These are phyloP conservation scores for Sitta europaea DNA, from an alignment of 2,113 vertebrate genomes.

Conservation along the genomic window DNA sequence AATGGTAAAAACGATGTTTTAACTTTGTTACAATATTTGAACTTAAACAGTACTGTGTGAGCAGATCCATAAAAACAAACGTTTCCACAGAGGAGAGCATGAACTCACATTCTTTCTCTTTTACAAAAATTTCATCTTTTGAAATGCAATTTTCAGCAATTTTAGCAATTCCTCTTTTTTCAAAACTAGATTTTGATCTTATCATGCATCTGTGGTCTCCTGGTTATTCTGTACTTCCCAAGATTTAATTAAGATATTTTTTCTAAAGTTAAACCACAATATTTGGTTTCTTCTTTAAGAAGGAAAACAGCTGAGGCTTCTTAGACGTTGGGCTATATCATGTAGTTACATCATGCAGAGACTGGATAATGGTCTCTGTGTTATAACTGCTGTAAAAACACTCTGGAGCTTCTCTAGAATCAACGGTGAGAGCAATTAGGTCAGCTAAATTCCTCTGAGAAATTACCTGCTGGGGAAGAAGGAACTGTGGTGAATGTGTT, in stretches of 20 bases:
- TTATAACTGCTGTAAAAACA: neutral
- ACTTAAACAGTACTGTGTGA: neutral
- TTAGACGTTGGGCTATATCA: neutral
- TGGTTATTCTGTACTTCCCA: neutral
- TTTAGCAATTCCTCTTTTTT: neutral
- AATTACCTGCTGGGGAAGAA: neutral
- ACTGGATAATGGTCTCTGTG: neutral
- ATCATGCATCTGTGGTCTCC: neutral
- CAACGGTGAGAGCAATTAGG: neutral
- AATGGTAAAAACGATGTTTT: neutral
- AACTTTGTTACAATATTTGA: neutral
- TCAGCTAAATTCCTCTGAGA: neutral
- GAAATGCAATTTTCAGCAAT: neutral
- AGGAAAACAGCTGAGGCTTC: neutral
- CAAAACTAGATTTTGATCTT: neutral
- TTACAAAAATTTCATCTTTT: neutral
- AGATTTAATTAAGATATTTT: neutral
- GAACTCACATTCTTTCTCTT: neutral
- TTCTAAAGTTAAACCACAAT: neutral
- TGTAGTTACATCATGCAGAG: neutral
- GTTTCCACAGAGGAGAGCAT: neutral
- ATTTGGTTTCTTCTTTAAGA: neutral
- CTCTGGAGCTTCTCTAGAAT: neutral
- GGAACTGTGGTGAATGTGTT: neutral
- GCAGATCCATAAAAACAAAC: neutral